Evolutionary conservation across 2,797 vertebrate genomes (phyloP).

Genomic region (Schizopygopsis malacanthus): DNA sequence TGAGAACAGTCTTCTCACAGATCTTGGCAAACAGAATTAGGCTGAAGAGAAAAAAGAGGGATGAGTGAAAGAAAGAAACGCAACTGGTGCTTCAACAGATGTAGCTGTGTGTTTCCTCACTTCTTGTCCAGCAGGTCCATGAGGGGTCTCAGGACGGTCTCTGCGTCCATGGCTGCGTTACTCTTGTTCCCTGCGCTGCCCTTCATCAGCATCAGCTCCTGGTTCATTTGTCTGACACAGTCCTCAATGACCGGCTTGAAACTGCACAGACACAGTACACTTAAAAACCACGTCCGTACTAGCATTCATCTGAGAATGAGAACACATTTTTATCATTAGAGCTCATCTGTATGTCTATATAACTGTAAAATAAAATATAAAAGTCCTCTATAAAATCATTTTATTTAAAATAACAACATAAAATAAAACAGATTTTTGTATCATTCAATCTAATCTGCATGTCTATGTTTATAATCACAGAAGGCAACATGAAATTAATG

Average conservation of each 20-base stretch:
- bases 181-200: slow-evolving; percentile 83
- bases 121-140: slow-evolving; percentile 98
- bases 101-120: slow-evolving; percentile 72
- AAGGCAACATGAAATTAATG: neutral
- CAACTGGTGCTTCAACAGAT: neutral
- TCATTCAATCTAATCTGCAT: neutral
- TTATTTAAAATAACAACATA: no score
- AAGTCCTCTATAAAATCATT: no score
- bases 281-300: neutral
- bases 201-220: slow-evolving; percentile 92
- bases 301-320: neutral
- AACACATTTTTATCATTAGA: no score
- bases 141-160: slow-evolving; percentile 90
- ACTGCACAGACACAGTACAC: slow-evolving; percentile 67
- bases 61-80: slow-evolving; percentile 1
- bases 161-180: slow-evolving; percentile 90
- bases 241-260: slow-evolving; percentile 93
- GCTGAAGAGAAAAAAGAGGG: slow-evolving; percentile 67
- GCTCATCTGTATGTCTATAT: no score
- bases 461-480: neutral
- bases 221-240: slow-evolving; percentile 94
- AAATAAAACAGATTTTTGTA: no score
- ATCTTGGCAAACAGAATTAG: slow-evolving; percentile 96
- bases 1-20: slow-evolving; percentile 98
- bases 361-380: no score